These are phyloP conservation scores for Idaea straminata DNA, from an alignment of 2,888 invertebrate species.

Conservation along the genomic window DNA sequence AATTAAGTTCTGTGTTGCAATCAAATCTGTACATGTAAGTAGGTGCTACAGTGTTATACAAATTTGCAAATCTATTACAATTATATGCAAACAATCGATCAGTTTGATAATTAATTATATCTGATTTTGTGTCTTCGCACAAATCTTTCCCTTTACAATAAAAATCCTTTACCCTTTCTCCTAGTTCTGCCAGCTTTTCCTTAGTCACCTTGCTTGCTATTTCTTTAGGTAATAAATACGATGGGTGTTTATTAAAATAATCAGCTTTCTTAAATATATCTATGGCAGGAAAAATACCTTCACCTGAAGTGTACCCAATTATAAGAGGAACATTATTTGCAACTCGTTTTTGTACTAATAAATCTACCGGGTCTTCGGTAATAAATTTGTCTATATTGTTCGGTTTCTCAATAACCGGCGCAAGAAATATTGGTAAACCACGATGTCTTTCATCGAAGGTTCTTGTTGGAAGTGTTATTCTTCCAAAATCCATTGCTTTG, in stretches of 20 bases:
- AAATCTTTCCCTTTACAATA: slow-evolving; percentile 43
- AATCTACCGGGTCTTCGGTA: slow-evolving; percentile 41
- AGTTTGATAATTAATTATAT: slow-evolving; percentile 37
- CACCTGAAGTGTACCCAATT: slow-evolving; percentile 51
- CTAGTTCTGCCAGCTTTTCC: slow-evolving; percentile 40
- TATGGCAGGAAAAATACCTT: slow-evolving; percentile 41
- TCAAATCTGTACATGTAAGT: slow-evolving; percentile 51
- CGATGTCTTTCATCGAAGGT: slow-evolving; percentile 47
- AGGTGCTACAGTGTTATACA: slow-evolving; percentile 36
- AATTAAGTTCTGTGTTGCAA: slow-evolving; percentile 41
- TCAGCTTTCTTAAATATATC: slow-evolving; percentile 38
- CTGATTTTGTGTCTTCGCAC: slow-evolving; percentile 29
- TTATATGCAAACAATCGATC: slow-evolving; percentile 47
- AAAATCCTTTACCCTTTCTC: slow-evolving; percentile 42
- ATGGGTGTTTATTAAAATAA: slow-evolving; percentile 39
- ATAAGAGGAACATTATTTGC: slow-evolving; percentile 48
- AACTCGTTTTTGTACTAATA: slow-evolving; percentile 38
- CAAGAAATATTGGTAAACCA: slow-evolving; percentile 50
- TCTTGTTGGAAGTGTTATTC: slow-evolving; percentile 38
- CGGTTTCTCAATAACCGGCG: slow-evolving; percentile 56
- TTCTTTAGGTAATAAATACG: slow-evolving; percentile 46
- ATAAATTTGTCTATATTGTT: slow-evolving; percentile 45
- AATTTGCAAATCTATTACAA: slow-evolving; percentile 42
- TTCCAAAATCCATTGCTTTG: slow-evolving; percentile 43
- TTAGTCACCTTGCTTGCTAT: slow-evolving; percentile 34